Conservation (phyloP, 92 coral and sea anemone genomes). For the Epizoanthus stellaris region DNA sequence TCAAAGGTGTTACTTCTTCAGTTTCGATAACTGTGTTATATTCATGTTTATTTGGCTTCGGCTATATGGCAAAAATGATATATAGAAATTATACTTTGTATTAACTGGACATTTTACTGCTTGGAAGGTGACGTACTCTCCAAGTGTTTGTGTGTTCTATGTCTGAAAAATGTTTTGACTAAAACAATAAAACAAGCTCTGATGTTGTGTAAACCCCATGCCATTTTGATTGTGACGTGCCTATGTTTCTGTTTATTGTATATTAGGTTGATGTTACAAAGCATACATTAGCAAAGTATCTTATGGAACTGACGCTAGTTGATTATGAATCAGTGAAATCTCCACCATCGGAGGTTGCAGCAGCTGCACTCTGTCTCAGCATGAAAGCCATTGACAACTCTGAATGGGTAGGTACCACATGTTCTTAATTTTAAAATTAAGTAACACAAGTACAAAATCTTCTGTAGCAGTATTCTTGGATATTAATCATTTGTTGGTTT, state of each 20-base stretch:
- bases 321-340: slow-evolving; percentile 82
- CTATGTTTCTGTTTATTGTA: neutral
- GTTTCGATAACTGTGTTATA: too few species aligned
- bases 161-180: too few species aligned
- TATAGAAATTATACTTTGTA: too few species aligned
- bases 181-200: neutral
- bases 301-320: slow-evolving; percentile 88
- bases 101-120: too few species aligned
- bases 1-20: too few species aligned
- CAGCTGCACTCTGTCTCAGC: slow-evolving; percentile 87
- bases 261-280: slow-evolving; percentile 71
- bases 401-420: slow-evolving; percentile 76
- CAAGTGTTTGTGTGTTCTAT: too few species aligned
- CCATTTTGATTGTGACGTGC: neutral
- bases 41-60: too few species aligned
- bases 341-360: slow-evolving; percentile 92
- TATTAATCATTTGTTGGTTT: too few species aligned
- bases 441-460: too few species aligned
- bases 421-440: too few species aligned
- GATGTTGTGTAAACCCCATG: neutral
- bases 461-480: too few species aligned
- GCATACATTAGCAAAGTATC: slow-evolving; percentile 95
- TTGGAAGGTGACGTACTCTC: neutral
- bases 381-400: slow-evolving; percentile 59
- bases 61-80: too few species aligned